These are phyloP conservation scores for Lontra canadensis DNA, from an alignment of 2,113 vertebrate genomes.

Conservation along the genomic window DNA sequence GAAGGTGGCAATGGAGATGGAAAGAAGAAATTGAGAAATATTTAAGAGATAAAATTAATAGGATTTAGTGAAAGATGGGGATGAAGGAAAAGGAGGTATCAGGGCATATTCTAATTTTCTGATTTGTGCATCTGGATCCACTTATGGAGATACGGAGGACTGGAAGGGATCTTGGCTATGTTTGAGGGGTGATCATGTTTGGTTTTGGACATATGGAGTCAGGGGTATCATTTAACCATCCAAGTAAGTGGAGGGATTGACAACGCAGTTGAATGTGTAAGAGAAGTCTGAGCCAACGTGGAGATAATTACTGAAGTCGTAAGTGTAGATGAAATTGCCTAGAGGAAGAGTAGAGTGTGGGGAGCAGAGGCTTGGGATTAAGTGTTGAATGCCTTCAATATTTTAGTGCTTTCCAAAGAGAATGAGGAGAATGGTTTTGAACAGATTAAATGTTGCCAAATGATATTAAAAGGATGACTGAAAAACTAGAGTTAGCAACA, in stretches of 20 bases:
- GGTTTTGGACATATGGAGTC: background rate
- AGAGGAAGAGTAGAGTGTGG: background rate
- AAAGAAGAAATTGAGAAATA: slow-evolving; percentile 45
- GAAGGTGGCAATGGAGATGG: background rate
- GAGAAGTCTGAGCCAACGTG: background rate
- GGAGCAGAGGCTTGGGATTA: slow-evolving; percentile 20
- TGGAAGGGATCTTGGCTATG: background rate
- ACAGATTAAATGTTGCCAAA: background rate
- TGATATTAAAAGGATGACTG: background rate
- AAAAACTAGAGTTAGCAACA: slow-evolving; percentile 23
- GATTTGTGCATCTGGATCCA: background rate
- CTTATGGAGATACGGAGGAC: background rate
- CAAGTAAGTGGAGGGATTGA: slow-evolving; percentile 11
- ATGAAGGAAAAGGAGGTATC: background rate
- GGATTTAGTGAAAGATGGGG: background rate
- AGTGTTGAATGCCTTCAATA: background rate
- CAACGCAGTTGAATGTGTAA: slow-evolving; percentile 11
- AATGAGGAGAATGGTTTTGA: background rate
- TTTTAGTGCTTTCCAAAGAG: background rate
- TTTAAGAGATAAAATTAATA: slow-evolving; percentile 23
- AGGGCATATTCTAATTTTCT: slow-evolving; percentile 32
- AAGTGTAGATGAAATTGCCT: background rate
- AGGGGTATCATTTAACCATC: background rate
- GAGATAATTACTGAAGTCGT: background rate
- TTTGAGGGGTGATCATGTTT: slow-evolving; percentile 27